Percentiles rank a stretch among this genome's conserved stretches.
These are phyloP conservation scores for Apotomis betuletana DNA, from an alignment of 2,888 invertebrate species.

Conservation along the genomic window DNA sequence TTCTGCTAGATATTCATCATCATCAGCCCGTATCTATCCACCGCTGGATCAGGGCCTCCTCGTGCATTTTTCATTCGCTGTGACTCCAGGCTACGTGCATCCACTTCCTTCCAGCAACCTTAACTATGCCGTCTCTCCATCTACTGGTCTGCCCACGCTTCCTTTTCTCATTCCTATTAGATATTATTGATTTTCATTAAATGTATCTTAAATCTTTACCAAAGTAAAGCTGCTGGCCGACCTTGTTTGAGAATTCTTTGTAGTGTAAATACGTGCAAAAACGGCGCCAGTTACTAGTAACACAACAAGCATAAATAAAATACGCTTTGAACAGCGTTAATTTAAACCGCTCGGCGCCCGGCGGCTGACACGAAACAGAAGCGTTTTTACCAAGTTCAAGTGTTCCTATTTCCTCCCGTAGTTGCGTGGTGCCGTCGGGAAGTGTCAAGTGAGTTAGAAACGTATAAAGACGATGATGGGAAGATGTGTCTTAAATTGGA, in stretches of 20 bases:
- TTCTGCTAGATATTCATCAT: too few species aligned
- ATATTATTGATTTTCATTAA: too few species aligned
- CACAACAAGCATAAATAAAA: not conserved
- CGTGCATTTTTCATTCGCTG: too few species aligned
- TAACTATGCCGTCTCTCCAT: too few species aligned
- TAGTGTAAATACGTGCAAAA: not conserved
- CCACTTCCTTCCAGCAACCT: too few species aligned
- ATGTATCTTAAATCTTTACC: too few species aligned
- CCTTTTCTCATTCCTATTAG: too few species aligned
- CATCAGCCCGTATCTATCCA: too few species aligned
- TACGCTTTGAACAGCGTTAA: not conserved
- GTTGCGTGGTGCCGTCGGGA: conserved; percentile 1
- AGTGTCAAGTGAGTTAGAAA: conserved; percentile 11
- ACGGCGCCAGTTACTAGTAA: not conserved
- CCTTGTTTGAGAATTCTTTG: not conserved
- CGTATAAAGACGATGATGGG: not conserved
- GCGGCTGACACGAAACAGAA: conserved; percentile 11
- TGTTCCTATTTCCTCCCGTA: conserved; percentile 1
- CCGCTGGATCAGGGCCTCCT: too few species aligned
- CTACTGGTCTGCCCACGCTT: too few species aligned
- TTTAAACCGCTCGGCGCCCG: not conserved
- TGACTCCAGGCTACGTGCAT: too few species aligned
- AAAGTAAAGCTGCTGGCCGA: too few species aligned
- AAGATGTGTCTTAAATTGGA: not conserved
- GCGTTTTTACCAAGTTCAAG: conserved; percentile 27